These are phyloP conservation scores for Microctonus brassicae DNA, from an alignment of 2,888 invertebrate genomes.

Conservation along the genomic window DNA sequence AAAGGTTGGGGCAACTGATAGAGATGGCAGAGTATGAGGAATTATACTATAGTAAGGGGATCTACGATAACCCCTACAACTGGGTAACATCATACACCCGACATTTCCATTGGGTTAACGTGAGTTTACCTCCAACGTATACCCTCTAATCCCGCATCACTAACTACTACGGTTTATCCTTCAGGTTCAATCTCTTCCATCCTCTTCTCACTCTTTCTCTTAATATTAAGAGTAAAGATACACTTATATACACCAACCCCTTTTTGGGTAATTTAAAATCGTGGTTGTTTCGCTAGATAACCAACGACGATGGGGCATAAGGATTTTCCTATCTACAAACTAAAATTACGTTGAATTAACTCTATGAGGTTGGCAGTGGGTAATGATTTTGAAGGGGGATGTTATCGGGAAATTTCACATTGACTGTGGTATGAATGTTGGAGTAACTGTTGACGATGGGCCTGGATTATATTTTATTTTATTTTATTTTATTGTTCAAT, in stretches of 20 bases:
- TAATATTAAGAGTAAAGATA: background rate
- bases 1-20: too few species aligned
- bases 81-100: constrained; percentile 3
- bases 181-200: background rate
- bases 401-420: background rate
- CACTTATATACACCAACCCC: background rate
- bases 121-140: constrained; percentile 30
- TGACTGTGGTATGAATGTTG: background rate
- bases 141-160: constrained; percentile 60
- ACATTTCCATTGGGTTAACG: constrained; percentile 37
- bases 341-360: constrained; percentile 17
- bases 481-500: background rate
- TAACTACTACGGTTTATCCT: constrained; percentile 55
- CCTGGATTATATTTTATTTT: background rate
- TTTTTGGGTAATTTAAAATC: constrained; percentile 14
- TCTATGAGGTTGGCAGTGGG: constrained; percentile 3
- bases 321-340: constrained; percentile 23
- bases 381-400: background rate
- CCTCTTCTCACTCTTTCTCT: background rate
- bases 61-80: background rate
- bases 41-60: background rate
- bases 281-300: constrained; percentile 24
- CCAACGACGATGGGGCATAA: constrained; percentile 9
- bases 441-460: background rate
- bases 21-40: background rate